These are phyloP conservation scores for Tolmerus cingulatus DNA, from an alignment of 2,888 invertebrate species.

Conservation along the genomic window DNA sequence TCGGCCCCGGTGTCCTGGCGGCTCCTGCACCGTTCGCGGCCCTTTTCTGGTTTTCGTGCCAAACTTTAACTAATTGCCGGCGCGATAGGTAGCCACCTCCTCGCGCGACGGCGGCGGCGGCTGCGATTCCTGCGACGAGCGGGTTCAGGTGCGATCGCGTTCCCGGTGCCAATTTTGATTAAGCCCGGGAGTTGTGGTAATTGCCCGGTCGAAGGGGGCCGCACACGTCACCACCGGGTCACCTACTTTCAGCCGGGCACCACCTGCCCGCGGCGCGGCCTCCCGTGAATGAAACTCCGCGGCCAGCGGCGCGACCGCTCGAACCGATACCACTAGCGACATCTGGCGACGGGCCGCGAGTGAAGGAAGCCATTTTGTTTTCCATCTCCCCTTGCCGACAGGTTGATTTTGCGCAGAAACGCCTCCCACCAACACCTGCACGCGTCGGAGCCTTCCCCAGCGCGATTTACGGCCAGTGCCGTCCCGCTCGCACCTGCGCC, in stretches of 20 bases:
- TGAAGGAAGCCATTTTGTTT: constrained; percentile 64
- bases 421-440: constrained; percentile 46
- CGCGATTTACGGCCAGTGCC: neutral
- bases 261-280: neutral
- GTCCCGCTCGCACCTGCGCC: neutral
- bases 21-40: neutral
- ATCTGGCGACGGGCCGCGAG: constrained; percentile 57
- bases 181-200: neutral
- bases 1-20: constrained; percentile 16
- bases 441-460: constrained; percentile 33
- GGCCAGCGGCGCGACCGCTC: neutral
- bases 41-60: neutral
- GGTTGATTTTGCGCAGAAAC: constrained; percentile 49
- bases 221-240: neutral
- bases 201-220: constrained; percentile 10
- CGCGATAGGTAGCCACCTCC: constrained; percentile 21
- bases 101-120: neutral
- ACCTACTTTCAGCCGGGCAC: constrained; percentile 21
- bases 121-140: neutral
- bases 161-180: constrained; percentile 33
- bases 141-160: constrained; percentile 27
- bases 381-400: constrained; percentile 34
- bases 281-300: neutral
- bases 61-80: constrained; percentile 36
- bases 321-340: constrained; percentile 54